Evolutionary conservation across 2,113 vertebrate genomes (phyloP).

Genomic region (Hydropotes inermis): DNA sequence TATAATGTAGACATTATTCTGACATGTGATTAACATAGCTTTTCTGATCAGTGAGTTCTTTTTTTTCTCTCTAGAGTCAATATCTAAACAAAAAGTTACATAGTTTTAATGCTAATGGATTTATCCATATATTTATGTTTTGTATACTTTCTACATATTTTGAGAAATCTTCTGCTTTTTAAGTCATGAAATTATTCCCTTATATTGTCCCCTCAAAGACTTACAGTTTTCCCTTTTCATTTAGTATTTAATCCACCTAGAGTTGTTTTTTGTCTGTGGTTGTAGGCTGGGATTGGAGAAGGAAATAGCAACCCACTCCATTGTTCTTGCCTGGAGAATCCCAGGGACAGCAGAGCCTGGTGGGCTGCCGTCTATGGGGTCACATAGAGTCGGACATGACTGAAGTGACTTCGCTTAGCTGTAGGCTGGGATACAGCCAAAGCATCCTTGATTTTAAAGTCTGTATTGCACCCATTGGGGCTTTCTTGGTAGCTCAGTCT

Average conservation of each 20-base stretch:
- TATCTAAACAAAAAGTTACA: not conserved
- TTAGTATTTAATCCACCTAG: not conserved
- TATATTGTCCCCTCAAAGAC: not conserved
- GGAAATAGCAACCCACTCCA: too few relatives aligned
- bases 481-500: too few relatives aligned
- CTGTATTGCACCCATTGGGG: not conserved
- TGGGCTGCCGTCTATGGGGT: too few relatives aligned
- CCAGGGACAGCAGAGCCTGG: too few relatives aligned
- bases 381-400: too few relatives aligned
- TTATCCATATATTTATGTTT: not conserved
- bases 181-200: not conserved
- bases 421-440: too few relatives aligned
- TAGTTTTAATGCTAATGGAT: not conserved
- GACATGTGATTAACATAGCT: not conserved
- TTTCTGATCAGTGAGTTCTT: not conserved
- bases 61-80: not conserved
- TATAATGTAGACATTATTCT: not conserved
- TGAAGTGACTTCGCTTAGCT: not conserved
- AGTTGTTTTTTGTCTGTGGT: not conserved
- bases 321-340: too few relatives aligned
- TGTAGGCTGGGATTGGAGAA: not conserved
- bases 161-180: not conserved
- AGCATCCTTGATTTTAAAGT: not conserved
- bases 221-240: not conserved
- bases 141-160: not conserved